Evolutionary conservation across 1,140 invertebrate species (phyloP), one percentile per base, ranked within the genome.

Genomic region (Aphis craccivora): DNA sequence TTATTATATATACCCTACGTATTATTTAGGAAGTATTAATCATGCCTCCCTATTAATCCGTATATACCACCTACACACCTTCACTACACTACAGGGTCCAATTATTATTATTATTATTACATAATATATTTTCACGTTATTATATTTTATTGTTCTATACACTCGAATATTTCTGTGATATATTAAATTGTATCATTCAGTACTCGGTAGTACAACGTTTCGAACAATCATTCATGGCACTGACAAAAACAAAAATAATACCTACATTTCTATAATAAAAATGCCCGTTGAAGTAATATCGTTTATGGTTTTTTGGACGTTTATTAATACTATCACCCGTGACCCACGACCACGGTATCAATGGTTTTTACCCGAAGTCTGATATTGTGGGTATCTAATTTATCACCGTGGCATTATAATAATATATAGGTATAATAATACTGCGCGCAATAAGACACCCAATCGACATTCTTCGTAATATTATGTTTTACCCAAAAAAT

Each of bases 131-230:
- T 30, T 86, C 25, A 0, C 11, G 43, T 83, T 86, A 86, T 11
- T 86, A 30, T 45, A 86, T 86, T 43, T 86, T 86, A 86, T 86
- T 45, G 84, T 45, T 86, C 23, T 43, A 30, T 86, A 86, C 25
- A 86, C 84, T 45, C 84, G 84, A 86, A 86, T 86, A 86, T 86
- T 86, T 86, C 40, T 45, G 84, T 86, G 84, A 86, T 86, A 86
- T 86, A 86, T 25, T 43, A 43, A 40, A 86, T n/a, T 45, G 37
- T 86, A 86, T 86, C 84, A 86, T 86, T 86, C 84, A 43, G 84
- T 86, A 45, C 83, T 76, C 60, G 4, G 60, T n/a, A 84, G 84
- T 45, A 40, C 37, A 86, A 86, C 37, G 43, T 86, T 45, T 86
- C 84, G 14, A 86, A 86, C 84, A 86, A 86, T 86, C 84, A 43